A percentile compares a stretch with the other conserved stretches of the same genome.
Conservation (phyloP, 2,113 vertebrate genomes). For the Caranx melampygus region DNA sequence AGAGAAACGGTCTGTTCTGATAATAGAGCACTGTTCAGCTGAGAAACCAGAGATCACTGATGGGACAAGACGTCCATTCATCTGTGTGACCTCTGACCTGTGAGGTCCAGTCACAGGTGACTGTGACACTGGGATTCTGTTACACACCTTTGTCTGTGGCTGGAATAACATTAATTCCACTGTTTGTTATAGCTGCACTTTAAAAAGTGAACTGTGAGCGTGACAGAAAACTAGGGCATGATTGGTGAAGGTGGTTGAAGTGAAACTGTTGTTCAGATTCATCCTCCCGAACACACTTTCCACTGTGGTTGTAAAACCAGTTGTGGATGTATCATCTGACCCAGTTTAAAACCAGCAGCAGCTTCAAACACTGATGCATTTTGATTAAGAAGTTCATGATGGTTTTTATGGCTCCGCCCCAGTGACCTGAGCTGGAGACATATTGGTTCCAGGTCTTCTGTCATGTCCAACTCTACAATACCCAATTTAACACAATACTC, state of each 20-base stretch:
- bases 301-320: conserved; percentile 9
- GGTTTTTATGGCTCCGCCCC: too few relatives aligned
- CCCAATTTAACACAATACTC: too few relatives aligned
- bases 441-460: too few relatives aligned
- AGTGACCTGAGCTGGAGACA: too few relatives aligned
- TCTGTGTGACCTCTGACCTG: conserved; percentile 59
- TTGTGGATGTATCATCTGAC: background rate
- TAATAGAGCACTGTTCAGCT: conserved; percentile 61
- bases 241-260: background rate
- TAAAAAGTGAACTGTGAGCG: background rate
- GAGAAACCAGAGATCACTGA: conserved; percentile 70
- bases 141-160: conserved; percentile 53
- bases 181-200: conserved; percentile 12
- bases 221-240: background rate
- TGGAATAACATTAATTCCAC: conserved; percentile 6
- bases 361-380: background rate
- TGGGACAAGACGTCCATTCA: conserved; percentile 67
- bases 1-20: conserved; percentile 35
- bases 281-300: background rate
- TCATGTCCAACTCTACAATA: too few relatives aligned
- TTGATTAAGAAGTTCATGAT: background rate
- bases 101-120: conserved; percentile 64
- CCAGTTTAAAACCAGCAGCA: background rate
- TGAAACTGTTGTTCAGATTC: conserved; percentile 8
- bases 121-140: conserved; percentile 56